Evolutionary conservation across 2,888 invertebrate species (phyloP).

Genomic region (Hirtodrosophila alboralis): DNA sequence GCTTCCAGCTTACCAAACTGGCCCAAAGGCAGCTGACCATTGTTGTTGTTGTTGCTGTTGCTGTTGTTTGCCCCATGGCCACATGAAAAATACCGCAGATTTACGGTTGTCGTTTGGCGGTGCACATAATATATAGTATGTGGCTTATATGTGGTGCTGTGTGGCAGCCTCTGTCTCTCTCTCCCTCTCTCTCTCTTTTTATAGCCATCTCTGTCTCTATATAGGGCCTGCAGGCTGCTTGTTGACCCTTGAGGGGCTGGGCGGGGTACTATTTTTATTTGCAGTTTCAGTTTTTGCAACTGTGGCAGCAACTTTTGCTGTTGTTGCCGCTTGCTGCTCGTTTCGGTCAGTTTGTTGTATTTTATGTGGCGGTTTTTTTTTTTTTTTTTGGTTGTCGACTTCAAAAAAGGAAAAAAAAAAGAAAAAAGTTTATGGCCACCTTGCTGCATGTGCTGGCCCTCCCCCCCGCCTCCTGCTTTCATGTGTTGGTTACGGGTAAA

Average conservation of each 20-base stretch:
- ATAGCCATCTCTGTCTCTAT: not conserved
- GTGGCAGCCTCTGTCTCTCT: not conserved
- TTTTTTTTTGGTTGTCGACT: slow-evolving; percentile 47
- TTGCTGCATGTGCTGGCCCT: slow-evolving; percentile 45
- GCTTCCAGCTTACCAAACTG: slow-evolving; percentile 57
- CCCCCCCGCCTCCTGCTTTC: slow-evolving; percentile 1
- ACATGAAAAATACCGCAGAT: slow-evolving; percentile 79
- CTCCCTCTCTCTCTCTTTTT: not conserved
- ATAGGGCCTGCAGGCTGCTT: slow-evolving; percentile 11
- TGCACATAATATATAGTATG: slow-evolving; percentile 64
- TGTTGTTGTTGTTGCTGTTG: slow-evolving; percentile 15
- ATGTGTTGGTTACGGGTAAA: slow-evolving; percentile 28
- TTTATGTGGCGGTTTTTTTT: slow-evolving; percentile 71
- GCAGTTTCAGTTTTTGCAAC: slow-evolving; percentile 78
- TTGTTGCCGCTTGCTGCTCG: slow-evolving; percentile 42
- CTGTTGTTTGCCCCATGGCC: slow-evolving; percentile 49
- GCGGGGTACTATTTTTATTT: slow-evolving; percentile 71
- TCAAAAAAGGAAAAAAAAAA: too few species aligned
- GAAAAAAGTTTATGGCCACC: slow-evolving; percentile 60
- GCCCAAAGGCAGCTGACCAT: slow-evolving; percentile 41
- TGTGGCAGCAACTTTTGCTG: slow-evolving; percentile 24
- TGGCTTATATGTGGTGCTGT: slow-evolving; percentile 54
- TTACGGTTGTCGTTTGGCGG: slow-evolving; percentile 78
- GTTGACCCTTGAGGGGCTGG: slow-evolving; percentile 43
- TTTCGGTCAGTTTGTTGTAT: slow-evolving; percentile 69